Conservation (phyloP, 2,113 vertebrate genomes). For the Phoxinus phoxinus region DNA sequence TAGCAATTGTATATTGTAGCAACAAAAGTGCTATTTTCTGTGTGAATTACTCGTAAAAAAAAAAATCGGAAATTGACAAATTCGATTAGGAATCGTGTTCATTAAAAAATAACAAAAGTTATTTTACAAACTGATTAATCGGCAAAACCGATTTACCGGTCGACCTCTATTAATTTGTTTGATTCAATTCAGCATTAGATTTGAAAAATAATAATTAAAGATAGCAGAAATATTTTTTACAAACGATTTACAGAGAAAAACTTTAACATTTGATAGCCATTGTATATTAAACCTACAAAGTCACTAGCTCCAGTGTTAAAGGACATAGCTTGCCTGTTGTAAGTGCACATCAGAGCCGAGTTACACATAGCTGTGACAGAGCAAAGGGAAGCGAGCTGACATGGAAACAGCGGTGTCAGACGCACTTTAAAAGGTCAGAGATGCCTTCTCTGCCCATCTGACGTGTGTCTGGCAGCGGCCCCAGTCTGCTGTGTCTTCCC, state of each 20-base stretch:
- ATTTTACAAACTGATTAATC: not conserved
- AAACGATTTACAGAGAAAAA: not conserved
- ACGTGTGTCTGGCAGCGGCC: constrained; percentile 16
- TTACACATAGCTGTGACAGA: constrained; percentile 63
- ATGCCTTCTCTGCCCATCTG: constrained; percentile 37
- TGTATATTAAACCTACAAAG: not conserved
- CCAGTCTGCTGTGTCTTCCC: constrained; percentile 56
- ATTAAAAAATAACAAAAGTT: not conserved
- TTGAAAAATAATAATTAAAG: not conserved
- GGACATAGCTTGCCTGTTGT: constrained; percentile 5
- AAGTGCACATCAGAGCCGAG: not conserved
- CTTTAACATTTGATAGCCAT: not conserved
- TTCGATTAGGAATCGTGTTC: not conserved
- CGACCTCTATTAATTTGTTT: not conserved
- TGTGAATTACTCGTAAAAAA: not conserved
- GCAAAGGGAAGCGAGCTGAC: constrained; percentile 72
- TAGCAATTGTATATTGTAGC: not conserved
- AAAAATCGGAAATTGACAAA: not conserved
- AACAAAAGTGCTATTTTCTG: not conserved
- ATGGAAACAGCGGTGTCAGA: constrained; percentile 73
- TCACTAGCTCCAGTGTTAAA: constrained; percentile 9
- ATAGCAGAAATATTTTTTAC: not conserved
- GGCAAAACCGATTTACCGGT: too few species aligned
- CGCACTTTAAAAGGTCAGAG: constrained; percentile 72
- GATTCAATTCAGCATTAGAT: not conserved